These are phyloP conservation scores for Megastigmus dorsalis DNA, from an alignment of 2,888 invertebrate genomes.

Conservation along the genomic window DNA sequence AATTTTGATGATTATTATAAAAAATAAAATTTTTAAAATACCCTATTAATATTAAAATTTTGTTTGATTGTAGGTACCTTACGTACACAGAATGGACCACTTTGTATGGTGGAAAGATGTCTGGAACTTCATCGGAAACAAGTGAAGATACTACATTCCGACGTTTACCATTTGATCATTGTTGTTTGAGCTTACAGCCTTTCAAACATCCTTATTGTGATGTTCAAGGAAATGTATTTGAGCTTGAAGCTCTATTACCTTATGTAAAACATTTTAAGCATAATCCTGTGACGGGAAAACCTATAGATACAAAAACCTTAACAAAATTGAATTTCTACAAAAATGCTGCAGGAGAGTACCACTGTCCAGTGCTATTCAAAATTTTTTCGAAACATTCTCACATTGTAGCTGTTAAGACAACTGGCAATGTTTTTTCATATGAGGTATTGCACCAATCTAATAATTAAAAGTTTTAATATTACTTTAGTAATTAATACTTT, in stretches of 20 bases:
- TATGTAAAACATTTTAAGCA: conserved; percentile 93
- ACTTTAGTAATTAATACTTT: neutral
- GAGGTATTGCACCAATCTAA: conserved; percentile 78
- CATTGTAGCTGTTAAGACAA: conserved; percentile 90
- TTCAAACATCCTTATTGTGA: conserved; percentile 95
- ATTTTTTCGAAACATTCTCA: conserved; percentile 94
- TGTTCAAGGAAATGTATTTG: conserved; percentile 92
- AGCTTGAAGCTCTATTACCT: conserved; percentile 88
- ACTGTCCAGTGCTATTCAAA: conserved; percentile 96
- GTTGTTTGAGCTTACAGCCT: conserved; percentile 92
- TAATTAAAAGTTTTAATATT: neutral
- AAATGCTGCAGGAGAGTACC: conserved; percentile 88
- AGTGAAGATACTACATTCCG: conserved; percentile 89
- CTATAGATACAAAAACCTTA: conserved; percentile 87
- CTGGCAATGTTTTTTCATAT: conserved; percentile 96
- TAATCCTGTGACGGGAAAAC: conserved; percentile 95
- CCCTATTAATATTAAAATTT: no score
- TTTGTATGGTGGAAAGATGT: conserved; percentile 90
- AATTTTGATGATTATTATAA: no score
- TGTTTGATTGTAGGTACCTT: conserved; percentile 79
- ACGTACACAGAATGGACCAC: conserved; percentile 93
- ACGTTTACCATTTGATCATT: conserved; percentile 94
- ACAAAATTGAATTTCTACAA: conserved; percentile 91
- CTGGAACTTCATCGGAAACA: conserved; percentile 79
- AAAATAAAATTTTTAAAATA: no score